Percentiles rank a stretch among this genome's conserved stretches.
Evolutionary conservation across 2,888 invertebrate genomes (phyloP).

Genomic region (Aethes cnicana): DNA sequence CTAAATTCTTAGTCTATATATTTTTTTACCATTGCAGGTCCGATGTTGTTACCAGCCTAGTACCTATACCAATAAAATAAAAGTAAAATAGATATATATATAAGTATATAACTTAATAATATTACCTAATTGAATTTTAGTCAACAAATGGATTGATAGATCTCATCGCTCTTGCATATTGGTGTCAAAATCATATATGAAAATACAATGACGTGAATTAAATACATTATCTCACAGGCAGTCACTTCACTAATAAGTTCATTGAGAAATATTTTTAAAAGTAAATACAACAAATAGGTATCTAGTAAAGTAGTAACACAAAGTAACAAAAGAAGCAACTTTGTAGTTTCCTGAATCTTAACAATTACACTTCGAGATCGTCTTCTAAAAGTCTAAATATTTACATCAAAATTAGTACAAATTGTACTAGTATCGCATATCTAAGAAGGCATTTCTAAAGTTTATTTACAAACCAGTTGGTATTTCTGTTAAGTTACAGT

Average conservation of each 20-base stretch:
- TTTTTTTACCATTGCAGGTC: not conserved
- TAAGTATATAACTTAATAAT: no score
- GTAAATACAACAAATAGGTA: no score
- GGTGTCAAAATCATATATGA: no score
- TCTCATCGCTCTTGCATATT: no score
- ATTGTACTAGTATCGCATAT: conserved; percentile 36
- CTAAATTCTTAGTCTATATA: conserved; percentile 5
- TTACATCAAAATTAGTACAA: conserved; percentile 51
- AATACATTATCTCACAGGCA: conserved; percentile 10
- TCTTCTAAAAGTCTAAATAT: conserved; percentile 40
- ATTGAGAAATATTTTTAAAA: conserved; percentile 8
- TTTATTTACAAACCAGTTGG: conserved; percentile 43
- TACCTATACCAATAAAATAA: not conserved
- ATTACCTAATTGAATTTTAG: no score
- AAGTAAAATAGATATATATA: not conserved
- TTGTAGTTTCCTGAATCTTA: not conserved
- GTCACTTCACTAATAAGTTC: conserved; percentile 6
- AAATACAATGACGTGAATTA: not conserved
- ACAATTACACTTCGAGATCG: conserved; percentile 3
- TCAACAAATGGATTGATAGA: no score
- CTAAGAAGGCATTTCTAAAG: conserved; percentile 76
- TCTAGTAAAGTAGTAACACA: no score
- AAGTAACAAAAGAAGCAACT: not conserved
- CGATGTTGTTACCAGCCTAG: not conserved
- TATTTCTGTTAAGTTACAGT: not conserved